Evolutionary conservation across 2,113 vertebrate genomes (phyloP).

Genomic region (Arizona elegans): DNA sequence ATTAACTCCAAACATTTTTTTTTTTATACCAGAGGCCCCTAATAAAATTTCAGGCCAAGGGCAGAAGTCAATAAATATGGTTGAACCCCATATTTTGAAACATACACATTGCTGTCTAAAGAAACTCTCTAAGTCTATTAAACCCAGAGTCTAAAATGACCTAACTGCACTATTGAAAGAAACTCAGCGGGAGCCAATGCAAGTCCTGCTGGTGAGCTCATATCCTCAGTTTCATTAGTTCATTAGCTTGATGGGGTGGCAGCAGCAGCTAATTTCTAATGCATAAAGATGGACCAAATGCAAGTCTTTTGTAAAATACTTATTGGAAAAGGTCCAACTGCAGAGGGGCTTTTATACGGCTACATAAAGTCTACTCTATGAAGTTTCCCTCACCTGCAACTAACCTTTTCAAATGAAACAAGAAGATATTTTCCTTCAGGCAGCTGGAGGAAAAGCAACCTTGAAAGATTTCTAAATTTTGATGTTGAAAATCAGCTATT

Average conservation of each 20-base stretch:
- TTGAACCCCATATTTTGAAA: background rate
- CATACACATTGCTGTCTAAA: background rate
- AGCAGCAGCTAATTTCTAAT: background rate
- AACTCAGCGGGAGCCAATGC: background rate
- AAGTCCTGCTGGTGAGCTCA: background rate
- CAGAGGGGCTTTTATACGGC: background rate
- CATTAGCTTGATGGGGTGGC: background rate
- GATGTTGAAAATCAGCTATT: slow-evolving; percentile 67
- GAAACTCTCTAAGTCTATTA: background rate
- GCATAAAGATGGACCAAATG: background rate
- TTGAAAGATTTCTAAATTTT: slow-evolving; percentile 64
- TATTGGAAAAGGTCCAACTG: background rate
- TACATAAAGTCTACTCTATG: background rate
- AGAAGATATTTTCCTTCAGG: slow-evolving; percentile 51
- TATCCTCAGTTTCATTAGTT: background rate
- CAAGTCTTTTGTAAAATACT: background rate
- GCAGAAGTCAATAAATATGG: background rate
- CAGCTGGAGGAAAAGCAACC: slow-evolving; percentile 33
- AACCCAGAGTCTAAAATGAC: background rate
- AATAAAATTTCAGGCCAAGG: background rate
- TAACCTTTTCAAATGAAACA: slow-evolving; percentile 16
- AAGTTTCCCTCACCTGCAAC: slow-evolving; percentile 29
- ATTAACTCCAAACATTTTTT: background rate
- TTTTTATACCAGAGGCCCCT: background rate
- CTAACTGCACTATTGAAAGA: background rate